These are phyloP conservation scores for Aphyosemion australe DNA, from an alignment of 2,113 vertebrate species.

Conservation along the genomic window DNA sequence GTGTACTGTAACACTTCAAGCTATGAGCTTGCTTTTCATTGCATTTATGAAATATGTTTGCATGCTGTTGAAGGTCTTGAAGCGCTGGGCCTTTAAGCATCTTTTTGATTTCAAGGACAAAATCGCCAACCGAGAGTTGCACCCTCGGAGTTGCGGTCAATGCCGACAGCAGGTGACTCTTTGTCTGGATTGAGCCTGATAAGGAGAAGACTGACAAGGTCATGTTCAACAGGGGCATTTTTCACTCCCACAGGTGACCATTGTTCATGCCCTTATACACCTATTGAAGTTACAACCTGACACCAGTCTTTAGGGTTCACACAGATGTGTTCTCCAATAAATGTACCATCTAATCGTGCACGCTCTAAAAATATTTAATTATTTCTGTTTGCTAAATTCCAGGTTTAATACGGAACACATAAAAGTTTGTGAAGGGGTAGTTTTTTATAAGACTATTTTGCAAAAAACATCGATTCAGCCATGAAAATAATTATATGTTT, in stretches of 20 bases:
- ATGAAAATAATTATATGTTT: neutral
- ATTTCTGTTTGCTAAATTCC: neutral
- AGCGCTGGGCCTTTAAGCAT: conserved; percentile 11
- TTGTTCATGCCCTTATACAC: conserved; percentile 37
- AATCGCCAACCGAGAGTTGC: neutral
- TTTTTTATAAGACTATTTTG: neutral
- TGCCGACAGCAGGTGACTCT: conserved; percentile 47
- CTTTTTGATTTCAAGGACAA: conserved; percentile 39
- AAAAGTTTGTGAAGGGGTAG: neutral
- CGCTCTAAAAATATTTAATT: no score
- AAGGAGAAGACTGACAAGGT: conserved; percentile 59
- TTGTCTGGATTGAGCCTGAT: conserved; percentile 49
- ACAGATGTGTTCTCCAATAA: neutral
- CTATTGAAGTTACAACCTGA: conserved; percentile 22
- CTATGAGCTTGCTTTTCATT: neutral
- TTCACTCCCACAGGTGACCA: conserved; percentile 44
- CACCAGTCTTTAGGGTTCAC: conserved; percentile 1
- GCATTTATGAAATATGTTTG: neutral
- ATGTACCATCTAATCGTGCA: no score
- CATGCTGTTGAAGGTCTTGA: neutral
- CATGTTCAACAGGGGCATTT: conserved; percentile 20
- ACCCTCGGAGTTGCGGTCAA: conserved; percentile 26
- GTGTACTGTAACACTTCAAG: neutral
- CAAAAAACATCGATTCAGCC: neutral
- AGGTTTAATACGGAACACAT: neutral